Evolutionary conservation across 2,888 invertebrate species (phyloP), one percentile per base, ranked within the genome.

Genomic region (Sympetrum striolatum): DNA sequence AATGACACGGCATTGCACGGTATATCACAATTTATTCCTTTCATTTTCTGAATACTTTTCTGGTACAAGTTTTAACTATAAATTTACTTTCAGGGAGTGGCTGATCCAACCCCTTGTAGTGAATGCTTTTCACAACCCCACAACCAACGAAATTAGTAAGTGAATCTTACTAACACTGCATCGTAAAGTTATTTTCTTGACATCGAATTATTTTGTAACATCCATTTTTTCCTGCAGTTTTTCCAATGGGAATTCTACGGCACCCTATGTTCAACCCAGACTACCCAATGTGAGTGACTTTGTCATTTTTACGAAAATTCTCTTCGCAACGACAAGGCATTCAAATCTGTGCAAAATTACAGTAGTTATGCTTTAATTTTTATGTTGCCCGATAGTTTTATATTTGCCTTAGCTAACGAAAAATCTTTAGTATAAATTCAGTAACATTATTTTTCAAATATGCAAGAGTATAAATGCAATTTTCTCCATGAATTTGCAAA

Each of bases 91-190:
- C 91, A 93, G 93, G 91, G 93, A 93, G 91, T 93, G 93, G 93
- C 91, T 93, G 82, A 93, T 93, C 90, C 93, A 93, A 80, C 95
- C 95, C 0, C 94, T 95, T 44, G 93, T 95, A 22, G 95, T 95
- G 25, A 95, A 95, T 92, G 95, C 95, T 2, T 95, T 95, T 92
- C 95, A 95, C 93, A 95, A 94, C 91, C 94, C 95, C n/a, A 94
- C 95, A 80, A 95, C 95, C 91, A 95, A 95, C 93, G 95, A 95
- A 93, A 95, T 95, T 90, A 93, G 94, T 93, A 92, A 92, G 92
- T 91, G 44, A 80, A 58, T 10, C 10, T 22, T 53, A 5, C 15
- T 31, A 12, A 73, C 14, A 25, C 12, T 31, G 18, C 18, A 3
- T 0, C 53, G 1, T 53, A 18, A 53, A 18, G 2, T 15, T 3